Percentiles rank a stretch among this genome's conserved stretches.
Evolutionary conservation across 1,140 invertebrate species (phyloP).

Genomic region (Drosophila pectinifera): DNA sequence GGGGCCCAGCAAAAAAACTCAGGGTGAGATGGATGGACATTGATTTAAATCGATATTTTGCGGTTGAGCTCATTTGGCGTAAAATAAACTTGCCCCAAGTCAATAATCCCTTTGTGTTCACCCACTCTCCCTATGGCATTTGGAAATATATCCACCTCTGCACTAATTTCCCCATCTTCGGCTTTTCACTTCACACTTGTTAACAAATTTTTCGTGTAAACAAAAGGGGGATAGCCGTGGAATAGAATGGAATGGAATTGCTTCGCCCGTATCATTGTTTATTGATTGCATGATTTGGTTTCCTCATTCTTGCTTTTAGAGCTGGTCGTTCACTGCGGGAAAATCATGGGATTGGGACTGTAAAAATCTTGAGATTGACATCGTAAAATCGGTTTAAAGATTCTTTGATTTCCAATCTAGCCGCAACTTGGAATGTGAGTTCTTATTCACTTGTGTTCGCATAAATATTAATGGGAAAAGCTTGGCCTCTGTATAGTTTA

Average conservation of each 20-base stretch:
- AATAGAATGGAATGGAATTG: conserved; percentile 43
- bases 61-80: conserved; percentile 79
- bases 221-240: conserved; percentile 6
- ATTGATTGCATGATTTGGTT: conserved; percentile 59
- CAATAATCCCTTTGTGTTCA: conserved; percentile 76
- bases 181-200: conserved; percentile 72
- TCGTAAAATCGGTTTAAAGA: conserved; percentile 1
- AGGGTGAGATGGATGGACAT: conserved; percentile 58
- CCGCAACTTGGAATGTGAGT: background rate
- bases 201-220: conserved; percentile 74
- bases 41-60: conserved; percentile 83
- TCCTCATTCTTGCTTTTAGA: conserved; percentile 42
- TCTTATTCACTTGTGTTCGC: background rate
- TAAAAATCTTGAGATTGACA: conserved; percentile 11
- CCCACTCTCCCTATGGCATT: conserved; percentile 37
- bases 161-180: conserved; percentile 30
- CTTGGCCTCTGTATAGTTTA: too few species aligned
- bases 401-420: conserved; percentile 12
- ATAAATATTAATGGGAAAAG: background rate
- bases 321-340: conserved; percentile 19
- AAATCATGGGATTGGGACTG: conserved; percentile 1
- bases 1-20: background rate
- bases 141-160: conserved; percentile 30
- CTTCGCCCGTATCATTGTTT: conserved; percentile 48
- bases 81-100: conserved; percentile 79